Percentiles rank a stretch among this genome's conserved stretches.
These are phyloP conservation scores for Dendrolimus pini DNA, from an alignment of 2,888 invertebrate species.

Conservation along the genomic window DNA sequence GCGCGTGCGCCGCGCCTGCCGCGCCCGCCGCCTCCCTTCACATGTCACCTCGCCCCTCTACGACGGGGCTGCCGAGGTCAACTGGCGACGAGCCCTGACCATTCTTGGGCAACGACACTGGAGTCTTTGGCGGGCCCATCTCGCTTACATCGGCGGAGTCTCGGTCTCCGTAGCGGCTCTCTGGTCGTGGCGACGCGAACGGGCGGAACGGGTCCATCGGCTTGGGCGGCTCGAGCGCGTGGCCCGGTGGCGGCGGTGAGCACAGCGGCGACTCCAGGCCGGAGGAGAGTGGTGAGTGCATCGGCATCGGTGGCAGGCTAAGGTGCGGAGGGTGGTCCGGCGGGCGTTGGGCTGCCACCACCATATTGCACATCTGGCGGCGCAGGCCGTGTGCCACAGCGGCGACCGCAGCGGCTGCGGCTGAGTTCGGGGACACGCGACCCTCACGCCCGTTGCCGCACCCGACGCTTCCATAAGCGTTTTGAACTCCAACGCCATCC, in stretches of 20 bases:
- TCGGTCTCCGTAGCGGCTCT: slow-evolving; percentile 81
- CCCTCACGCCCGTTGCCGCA: slow-evolving; percentile 76
- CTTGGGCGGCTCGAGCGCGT: slow-evolving; percentile 79
- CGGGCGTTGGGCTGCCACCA: slow-evolving; percentile 74
- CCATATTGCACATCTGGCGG: slow-evolving; percentile 91
- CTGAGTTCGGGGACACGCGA: slow-evolving; percentile 78
- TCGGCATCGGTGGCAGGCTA: slow-evolving; percentile 54
- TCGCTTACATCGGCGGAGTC: slow-evolving; percentile 66
- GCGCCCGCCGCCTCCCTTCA: slow-evolving; percentile 71
- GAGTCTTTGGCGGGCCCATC: slow-evolving; percentile 65
- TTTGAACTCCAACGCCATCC: slow-evolving; percentile 76
- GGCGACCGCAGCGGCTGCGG: slow-evolving; percentile 89
- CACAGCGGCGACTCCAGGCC: slow-evolving; percentile 79
- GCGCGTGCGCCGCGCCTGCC: slow-evolving; percentile 62
- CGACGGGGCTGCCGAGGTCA: slow-evolving; percentile 77
- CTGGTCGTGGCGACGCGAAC: slow-evolving; percentile 76
- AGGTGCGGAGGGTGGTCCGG: slow-evolving; percentile 68
- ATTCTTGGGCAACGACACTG: slow-evolving; percentile 38
- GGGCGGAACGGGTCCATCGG: slow-evolving; percentile 73
- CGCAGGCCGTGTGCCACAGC: slow-evolving; percentile 90
- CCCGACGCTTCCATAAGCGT: slow-evolving; percentile 75
- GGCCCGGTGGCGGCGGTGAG: slow-evolving; percentile 79
- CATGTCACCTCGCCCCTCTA: slow-evolving; percentile 78
- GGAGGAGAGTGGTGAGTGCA: slow-evolving; percentile 70
- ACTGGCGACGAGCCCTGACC: slow-evolving; percentile 69